Evolutionary conservation across 2,797 vertebrate species (phyloP).

Genomic region (Cetoscarus ocellatus): DNA sequence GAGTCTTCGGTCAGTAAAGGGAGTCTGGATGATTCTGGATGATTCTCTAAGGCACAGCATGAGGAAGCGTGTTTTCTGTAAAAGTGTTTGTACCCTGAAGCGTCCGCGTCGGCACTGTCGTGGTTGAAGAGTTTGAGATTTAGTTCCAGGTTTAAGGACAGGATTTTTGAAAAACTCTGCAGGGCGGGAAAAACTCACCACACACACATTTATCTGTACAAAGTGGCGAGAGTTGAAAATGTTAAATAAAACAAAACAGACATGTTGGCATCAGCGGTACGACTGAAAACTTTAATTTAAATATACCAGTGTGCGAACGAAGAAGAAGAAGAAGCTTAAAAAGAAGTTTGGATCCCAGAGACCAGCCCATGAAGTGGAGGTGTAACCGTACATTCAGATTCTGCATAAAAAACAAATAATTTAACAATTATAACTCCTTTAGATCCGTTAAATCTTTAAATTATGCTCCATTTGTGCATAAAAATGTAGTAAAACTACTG

Average conservation of each 20-base stretch:
- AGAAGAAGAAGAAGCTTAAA: not conserved
- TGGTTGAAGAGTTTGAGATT: not conserved
- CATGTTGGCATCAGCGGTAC: not conserved
- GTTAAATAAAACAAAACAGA: not conserved
- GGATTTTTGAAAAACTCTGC: not conserved
- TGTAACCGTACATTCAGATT: not conserved
- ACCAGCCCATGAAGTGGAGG: slow-evolving; percentile 15
- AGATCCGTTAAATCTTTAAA: too few species aligned
- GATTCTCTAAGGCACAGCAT: slow-evolving; percentile 46
- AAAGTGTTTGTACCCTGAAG: slow-evolving; percentile 12
- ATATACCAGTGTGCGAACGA: not conserved
- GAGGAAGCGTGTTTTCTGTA: not conserved
- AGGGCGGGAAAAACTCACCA: not conserved
- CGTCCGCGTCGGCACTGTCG: not conserved
- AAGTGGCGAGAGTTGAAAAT: not conserved
- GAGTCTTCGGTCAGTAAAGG: slow-evolving; percentile 8
- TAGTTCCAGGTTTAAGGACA: slow-evolving; percentile 6
- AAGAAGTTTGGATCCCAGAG: not conserved
- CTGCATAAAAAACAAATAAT: too few species aligned
- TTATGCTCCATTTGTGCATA: too few species aligned
- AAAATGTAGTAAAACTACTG: too few species aligned
- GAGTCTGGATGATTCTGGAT: not conserved
- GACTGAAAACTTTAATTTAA: slow-evolving; percentile 3
- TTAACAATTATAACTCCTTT: too few species aligned
- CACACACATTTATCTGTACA: not conserved